These are phyloP conservation scores for Tachina fera DNA, from an alignment of 2,888 invertebrate genomes.

Conservation along the genomic window DNA sequence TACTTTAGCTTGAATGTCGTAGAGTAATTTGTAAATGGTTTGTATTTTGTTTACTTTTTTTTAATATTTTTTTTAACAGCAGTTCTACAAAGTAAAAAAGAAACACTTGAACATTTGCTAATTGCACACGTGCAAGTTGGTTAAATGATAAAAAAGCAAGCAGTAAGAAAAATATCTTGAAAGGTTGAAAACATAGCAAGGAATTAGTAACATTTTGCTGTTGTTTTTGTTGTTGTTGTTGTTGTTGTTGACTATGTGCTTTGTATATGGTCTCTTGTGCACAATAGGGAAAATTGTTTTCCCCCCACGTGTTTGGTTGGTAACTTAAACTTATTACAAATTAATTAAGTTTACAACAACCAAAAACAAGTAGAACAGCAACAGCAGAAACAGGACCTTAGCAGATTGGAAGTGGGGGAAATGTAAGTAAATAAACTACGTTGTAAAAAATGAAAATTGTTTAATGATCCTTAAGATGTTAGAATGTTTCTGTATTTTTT, in stretches of 20 bases:
- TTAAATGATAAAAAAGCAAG: conserved; percentile 32
- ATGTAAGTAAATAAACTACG: conserved; percentile 29
- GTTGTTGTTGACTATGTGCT: background rate
- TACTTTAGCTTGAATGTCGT: conserved; percentile 60
- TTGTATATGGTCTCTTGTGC: conserved; percentile 17
- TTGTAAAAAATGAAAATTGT: conserved; percentile 44
- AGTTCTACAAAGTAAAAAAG: conserved; percentile 2
- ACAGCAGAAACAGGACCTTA: background rate
- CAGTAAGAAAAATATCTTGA: conserved; percentile 11
- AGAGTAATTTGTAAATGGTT: conserved; percentile 69
- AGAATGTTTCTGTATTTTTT: conserved; percentile 37
- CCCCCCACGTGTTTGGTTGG: conserved; percentile 28
- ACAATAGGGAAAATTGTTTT: conserved; percentile 48
- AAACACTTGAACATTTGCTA: conserved; percentile 48
- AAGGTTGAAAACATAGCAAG: conserved; percentile 20
- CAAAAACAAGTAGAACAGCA: conserved; percentile 19
- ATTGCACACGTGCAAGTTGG: conserved; percentile 62
- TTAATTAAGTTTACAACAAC: conserved; percentile 67
- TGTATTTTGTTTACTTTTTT: conserved; percentile 21
- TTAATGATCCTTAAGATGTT: conserved; percentile 65
- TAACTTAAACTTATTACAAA: conserved; percentile 58
- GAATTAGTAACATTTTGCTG: conserved; percentile 24
- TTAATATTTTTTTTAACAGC: background rate
- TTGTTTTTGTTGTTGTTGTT: background rate
- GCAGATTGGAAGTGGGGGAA: background rate